Conservation (phyloP, 2,113 vertebrate species). For the Willisornis vidua region DNA sequence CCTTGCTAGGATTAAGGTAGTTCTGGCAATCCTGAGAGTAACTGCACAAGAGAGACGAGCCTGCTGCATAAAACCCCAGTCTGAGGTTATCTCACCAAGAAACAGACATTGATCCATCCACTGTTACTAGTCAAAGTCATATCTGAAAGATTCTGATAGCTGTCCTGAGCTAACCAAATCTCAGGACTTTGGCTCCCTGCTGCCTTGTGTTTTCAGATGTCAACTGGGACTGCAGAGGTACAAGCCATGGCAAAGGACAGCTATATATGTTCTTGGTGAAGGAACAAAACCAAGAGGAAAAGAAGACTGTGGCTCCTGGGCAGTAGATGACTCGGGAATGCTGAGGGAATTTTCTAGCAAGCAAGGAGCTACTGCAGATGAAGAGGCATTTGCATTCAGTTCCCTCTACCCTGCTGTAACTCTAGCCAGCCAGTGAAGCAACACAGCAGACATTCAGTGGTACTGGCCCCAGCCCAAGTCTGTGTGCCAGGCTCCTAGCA, state of each 20-base stretch:
- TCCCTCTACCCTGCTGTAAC: conserved; percentile 43
- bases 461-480: conserved; percentile 58
- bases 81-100: conserved; percentile 37
- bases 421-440: conserved; percentile 52
- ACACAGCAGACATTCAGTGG: conserved; percentile 72
- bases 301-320: not conserved
- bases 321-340: not conserved
- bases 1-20: conserved; percentile 61
- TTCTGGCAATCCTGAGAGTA: conserved; percentile 56
- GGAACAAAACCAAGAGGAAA: not conserved
- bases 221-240: not conserved
- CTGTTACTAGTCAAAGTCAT: not conserved
- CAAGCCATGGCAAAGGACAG: not conserved
- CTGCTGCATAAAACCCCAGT: conserved; percentile 55
- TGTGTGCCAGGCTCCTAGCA: conserved; percentile 68
- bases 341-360: conserved; percentile 45
- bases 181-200: conserved; percentile 1
- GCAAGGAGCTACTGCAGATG: conserved; percentile 6
- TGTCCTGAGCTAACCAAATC: not conserved
- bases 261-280: not conserved
- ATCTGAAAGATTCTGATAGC: conserved; percentile 46
- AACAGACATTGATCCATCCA: not conserved
- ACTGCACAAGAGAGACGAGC: not conserved
- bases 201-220: not conserved
- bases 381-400: conserved; percentile 36